Base-by-base conservation (phyloP, 2,113 vertebrate species). In the Pleuronectes platessa region DNA sequence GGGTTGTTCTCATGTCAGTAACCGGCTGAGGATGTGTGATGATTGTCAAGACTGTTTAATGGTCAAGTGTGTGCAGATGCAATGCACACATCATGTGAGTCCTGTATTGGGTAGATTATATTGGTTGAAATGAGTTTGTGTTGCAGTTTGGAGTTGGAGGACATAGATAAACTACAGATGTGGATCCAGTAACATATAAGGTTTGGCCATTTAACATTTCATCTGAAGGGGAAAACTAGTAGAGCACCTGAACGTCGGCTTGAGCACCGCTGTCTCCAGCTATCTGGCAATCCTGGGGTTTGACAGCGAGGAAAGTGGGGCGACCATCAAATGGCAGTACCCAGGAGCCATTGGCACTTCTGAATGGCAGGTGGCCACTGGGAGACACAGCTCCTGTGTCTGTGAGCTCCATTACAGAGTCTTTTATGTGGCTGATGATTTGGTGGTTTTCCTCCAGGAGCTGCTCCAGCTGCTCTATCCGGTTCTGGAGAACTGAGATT, bases 371-470 rank as follows among this genome's bases (percentile, higher is more conserved):
- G 78, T 94, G 94, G 71, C 91, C 89, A 4, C 93, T 94, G 78
- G 94, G 94, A 66, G 94, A 94, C 85, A 94, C 92, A 21, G 96
- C 96, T 0, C 95, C 96, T 0, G 97, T 96, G 83, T 97, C 97
- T 0, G 97, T 99, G 88, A 99, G 95, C 95, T 99, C 98, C 92
- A 99, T 95, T 83, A 99, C 98, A 0, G 98, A 99, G 93, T 99
- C 97, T 91, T 98, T 98, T 94, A 99, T 99, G 95, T 98, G 97
- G 92, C 96, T 98, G 93, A 99, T 99, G 90, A 99, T 99, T 89
- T 99, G 97, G 20, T 99, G 98, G 93, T 99, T 99, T 90, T 99
- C 98, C 81, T 99, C 98, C 90, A 99, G 87, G 53, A 99, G 96
- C 94, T 99, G 97, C 71, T 99, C 98, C 92, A 99, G 93, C 93